Base-by-base conservation (phyloP, 2,888 invertebrate species). In the Dasypogon diadema region DNA sequence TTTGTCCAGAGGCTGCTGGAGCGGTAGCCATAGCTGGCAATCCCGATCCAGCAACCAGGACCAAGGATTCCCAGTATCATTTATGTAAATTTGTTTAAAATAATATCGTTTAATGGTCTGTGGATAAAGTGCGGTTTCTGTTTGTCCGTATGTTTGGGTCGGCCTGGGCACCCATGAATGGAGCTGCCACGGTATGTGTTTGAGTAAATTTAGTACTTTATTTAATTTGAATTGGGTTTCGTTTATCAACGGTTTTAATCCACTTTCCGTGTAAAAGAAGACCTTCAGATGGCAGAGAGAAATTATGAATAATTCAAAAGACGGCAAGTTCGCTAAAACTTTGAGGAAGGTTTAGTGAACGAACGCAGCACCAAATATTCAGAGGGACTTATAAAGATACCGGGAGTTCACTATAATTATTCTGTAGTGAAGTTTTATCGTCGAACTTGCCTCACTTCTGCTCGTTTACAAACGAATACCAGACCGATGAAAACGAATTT, bases 281-380 rank as follows among this genome's bases (percentile, higher is more conserved):
- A 30, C 70, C 70, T 70, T 70, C 34, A 34, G 70, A 54, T 37
- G 54, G 70, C 14, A 70, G 70, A 70, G 51, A 70, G 70, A 70
- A 75, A 68, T 63, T 76, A 76, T 76, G 76, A 76, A 76, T 76
- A 34, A 76, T 76, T 74, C 76, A 76, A 70, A 74, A 65, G 74
- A 70, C 65, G 74, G 58, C 63, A 75, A 76, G 24, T 75, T 76
- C 48, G 30, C 26, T 24, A 16, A 16, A 74, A 74, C 63, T 76
- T 56, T 51, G 16, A 70, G 73, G 51, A 48, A 48, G 56, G 18
- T 30, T 68, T 22, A 63, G 10, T 26, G 16, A 37, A 22, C n/a
- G 10, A 46, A 24, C 42, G 68, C 34, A 70, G 37, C 34, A 26
- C 18, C 14, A 24, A 16, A 10, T 24, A 48, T n/a, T 6, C 46